phyloP scores from a whole-genome alignment of 2,888 invertebrate species.

The Lingula anatina region DNA sequence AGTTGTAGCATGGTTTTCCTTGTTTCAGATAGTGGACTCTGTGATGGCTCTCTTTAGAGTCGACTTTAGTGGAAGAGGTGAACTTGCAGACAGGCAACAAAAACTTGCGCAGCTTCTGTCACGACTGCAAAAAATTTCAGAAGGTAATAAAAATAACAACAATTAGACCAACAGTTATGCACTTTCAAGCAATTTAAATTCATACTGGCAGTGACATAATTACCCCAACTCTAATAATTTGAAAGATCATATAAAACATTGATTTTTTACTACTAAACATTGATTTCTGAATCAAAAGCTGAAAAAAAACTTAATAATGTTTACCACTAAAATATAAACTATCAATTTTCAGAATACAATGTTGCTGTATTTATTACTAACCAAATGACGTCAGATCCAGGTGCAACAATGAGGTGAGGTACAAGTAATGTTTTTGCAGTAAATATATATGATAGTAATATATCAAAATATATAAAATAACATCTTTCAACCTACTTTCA shows the following conservation, averaged over 20 bases:
- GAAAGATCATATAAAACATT: not conserved
- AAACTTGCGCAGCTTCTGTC: conserved; percentile 74
- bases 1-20: not conserved
- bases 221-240: not conserved
- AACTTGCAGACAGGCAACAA: conserved; percentile 73
- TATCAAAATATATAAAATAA: no score
- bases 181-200: no score
- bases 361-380: conserved; percentile 78
- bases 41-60: conserved; percentile 72
- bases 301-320: no score
- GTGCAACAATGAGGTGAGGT: conserved; percentile 63
- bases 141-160: conserved; percentile 50
- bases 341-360: conserved; percentile 69
- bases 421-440: no score
- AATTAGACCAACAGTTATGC: not conserved
- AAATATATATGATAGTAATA: no score
- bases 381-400: conserved; percentile 78
- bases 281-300: no score
- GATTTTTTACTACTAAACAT: not conserved
- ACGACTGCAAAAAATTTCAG: conserved; percentile 72
- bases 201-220: not conserved
- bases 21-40: conserved; percentile 66
- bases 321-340: no score
- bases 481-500: no score
- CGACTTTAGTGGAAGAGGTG: conserved; percentile 73